Conservation (phyloP, 2,888 invertebrate species). For the Diploptera punctata region DNA sequence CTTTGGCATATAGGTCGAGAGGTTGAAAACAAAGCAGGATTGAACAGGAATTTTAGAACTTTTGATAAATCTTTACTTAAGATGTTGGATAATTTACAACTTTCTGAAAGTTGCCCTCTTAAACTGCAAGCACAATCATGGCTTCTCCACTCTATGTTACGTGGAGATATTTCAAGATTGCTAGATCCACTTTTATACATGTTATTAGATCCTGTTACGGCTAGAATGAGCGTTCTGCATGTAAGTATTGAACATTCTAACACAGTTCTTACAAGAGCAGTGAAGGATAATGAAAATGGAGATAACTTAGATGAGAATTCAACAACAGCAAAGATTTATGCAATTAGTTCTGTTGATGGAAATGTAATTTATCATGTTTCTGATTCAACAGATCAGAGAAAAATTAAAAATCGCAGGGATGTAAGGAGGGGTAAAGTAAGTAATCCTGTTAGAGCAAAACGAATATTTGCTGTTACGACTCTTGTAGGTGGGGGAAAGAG, state of each 20-base stretch:
- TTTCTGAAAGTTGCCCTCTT: slow-evolving; percentile 62
- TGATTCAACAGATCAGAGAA: slow-evolving; percentile 48
- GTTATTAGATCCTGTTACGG: slow-evolving; percentile 78
- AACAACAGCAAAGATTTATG: slow-evolving; percentile 69
- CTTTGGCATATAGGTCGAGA: slow-evolving; percentile 82
- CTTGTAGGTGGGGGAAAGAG: slow-evolving; percentile 54
- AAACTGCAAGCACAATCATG: slow-evolving; percentile 75
- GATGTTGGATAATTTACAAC: slow-evolving; percentile 72
- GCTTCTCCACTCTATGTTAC: slow-evolving; percentile 73
- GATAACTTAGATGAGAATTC: slow-evolving; percentile 53
- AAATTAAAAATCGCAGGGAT: slow-evolving; percentile 2
- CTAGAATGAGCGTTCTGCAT: slow-evolving; percentile 81
- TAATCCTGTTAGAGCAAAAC: slow-evolving; percentile 56
- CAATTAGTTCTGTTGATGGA: slow-evolving; percentile 82
- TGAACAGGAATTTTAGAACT: slow-evolving; percentile 58
- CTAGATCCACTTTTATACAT: slow-evolving; percentile 79
- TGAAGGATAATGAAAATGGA: slow-evolving; percentile 47
- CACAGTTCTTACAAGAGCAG: slow-evolving; percentile 26
- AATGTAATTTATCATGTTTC: slow-evolving; percentile 72
- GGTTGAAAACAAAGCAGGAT: slow-evolving; percentile 60
- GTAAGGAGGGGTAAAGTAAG: slow-evolving; percentile 41
- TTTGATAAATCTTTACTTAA: slow-evolving; percentile 76
- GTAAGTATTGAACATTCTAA: slow-evolving; percentile 61
- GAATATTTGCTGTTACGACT: slow-evolving; percentile 63
- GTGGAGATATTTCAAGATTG: slow-evolving; percentile 78